These are phyloP conservation scores for Salvator merianae DNA, from an alignment of 2,113 vertebrate species.

Conservation along the genomic window DNA sequence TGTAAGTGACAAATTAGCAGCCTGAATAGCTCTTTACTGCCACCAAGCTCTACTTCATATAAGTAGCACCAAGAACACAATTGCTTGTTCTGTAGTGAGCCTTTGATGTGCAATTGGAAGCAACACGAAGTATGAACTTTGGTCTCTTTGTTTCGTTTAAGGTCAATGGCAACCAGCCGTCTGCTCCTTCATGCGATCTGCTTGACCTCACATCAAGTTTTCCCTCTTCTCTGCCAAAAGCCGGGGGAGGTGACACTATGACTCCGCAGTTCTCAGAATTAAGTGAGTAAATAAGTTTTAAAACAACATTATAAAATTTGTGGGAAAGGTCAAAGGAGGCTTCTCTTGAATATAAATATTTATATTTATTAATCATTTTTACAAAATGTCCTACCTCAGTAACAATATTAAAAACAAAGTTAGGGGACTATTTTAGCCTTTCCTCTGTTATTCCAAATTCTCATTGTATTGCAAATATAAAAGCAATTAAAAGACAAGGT, in stretches of 20 bases:
- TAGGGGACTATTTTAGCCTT: neutral
- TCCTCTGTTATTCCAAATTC: neutral
- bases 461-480: neutral
- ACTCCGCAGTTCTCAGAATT: constrained; percentile 60
- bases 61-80: neutral
- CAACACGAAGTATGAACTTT: neutral
- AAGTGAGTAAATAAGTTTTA: constrained; percentile 61
- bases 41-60: neutral
- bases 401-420: too few species aligned
- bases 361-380: too few species aligned
- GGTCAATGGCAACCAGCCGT: constrained; percentile 70
- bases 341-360: neutral
- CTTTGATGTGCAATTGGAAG: neutral
- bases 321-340: neutral
- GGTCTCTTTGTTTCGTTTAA: constrained; percentile 41
- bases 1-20: too few species aligned
- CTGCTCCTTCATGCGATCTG: constrained; percentile 77
- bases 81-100: neutral
- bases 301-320: constrained; percentile 12
- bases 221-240: constrained; percentile 11
- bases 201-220: constrained; percentile 64
- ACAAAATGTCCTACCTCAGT: too few species aligned
- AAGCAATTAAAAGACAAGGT: neutral
- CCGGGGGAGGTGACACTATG: constrained; percentile 26
- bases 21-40: neutral